Conservation (phyloP, 2,888 invertebrate genomes). For the Ophonus ardosiacus region DNA sequence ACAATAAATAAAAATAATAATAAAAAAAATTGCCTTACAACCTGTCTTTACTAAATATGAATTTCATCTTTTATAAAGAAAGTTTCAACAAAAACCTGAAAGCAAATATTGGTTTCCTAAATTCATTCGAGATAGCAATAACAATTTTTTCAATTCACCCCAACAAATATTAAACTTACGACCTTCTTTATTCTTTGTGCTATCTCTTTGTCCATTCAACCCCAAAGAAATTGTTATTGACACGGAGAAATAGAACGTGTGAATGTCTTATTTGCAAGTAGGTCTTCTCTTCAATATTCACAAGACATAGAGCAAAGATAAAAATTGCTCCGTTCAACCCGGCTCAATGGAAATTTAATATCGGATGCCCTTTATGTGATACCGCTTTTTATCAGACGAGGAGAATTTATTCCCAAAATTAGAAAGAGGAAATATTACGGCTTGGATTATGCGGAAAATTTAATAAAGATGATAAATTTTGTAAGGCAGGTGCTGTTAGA, state of each 20-base stretch:
- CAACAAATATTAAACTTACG: background rate
- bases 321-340: slow-evolving; percentile 1
- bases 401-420: slow-evolving; percentile 28
- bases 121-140: background rate
- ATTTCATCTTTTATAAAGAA: background rate
- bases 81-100: background rate
- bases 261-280: slow-evolving; percentile 20
- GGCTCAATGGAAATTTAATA: slow-evolving; percentile 25
- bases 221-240: slow-evolving; percentile 18
- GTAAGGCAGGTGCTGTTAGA: background rate
- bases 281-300: slow-evolving; percentile 15
- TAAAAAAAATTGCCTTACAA: background rate
- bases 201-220: slow-evolving; percentile 28
- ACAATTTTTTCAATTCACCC: background rate
- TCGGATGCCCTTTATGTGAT: slow-evolving; percentile 1
- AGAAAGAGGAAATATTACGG: slow-evolving; percentile 11
- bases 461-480: background rate
- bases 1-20: too few species aligned
- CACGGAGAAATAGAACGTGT: slow-evolving; percentile 16
- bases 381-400: slow-evolving; percentile 2
- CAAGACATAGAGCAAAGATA: background rate
- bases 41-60: background rate
- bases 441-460: background rate
- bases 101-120: background rate
- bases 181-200: background rate